These are phyloP conservation scores for Acridotheres tristis DNA, from an alignment of 2,797 vertebrate species.

Conservation along the genomic window DNA sequence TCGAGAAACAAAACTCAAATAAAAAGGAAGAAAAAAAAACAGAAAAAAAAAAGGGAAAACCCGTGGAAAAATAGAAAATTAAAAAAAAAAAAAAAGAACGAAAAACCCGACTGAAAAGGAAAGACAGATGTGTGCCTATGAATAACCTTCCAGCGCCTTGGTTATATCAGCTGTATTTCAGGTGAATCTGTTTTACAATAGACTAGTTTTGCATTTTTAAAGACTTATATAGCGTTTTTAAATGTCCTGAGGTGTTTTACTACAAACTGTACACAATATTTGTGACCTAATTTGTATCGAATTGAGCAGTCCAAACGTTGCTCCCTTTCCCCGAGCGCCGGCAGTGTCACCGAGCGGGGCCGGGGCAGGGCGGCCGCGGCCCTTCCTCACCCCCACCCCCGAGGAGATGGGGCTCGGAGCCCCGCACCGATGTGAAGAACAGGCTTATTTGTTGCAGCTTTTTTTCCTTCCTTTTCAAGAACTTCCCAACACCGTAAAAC, in stretches of 20 bases:
- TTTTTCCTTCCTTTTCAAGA: not conserved
- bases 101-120: conserved; percentile 54
- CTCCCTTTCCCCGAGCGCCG: not conserved
- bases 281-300: conserved; percentile 76
- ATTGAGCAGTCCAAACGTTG: conserved; percentile 49
- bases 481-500: not conserved
- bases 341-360: not conserved
- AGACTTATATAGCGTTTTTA: conserved; percentile 76
- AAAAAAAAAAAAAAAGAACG: not conserved
- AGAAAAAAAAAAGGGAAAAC: not conserved
- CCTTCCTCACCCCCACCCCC: not conserved
- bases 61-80: not conserved
- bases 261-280: conserved; percentile 80
- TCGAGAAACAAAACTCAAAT: not conserved
- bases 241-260: conserved; percentile 77
- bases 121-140: conserved; percentile 94
- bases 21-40: not conserved
- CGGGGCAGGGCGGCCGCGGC: not conserved
- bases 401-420: not conserved
- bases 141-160: conserved; percentile 96
- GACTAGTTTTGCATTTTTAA: conserved; percentile 78
- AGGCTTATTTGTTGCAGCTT: not conserved
- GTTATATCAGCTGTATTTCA: conserved; percentile 87
- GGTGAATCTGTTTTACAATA: conserved; percentile 84
- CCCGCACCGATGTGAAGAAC: not conserved